phyloP scores from a whole-genome alignment of 2,113 vertebrate genomes.

The Pongo pygmaeus region DNA sequence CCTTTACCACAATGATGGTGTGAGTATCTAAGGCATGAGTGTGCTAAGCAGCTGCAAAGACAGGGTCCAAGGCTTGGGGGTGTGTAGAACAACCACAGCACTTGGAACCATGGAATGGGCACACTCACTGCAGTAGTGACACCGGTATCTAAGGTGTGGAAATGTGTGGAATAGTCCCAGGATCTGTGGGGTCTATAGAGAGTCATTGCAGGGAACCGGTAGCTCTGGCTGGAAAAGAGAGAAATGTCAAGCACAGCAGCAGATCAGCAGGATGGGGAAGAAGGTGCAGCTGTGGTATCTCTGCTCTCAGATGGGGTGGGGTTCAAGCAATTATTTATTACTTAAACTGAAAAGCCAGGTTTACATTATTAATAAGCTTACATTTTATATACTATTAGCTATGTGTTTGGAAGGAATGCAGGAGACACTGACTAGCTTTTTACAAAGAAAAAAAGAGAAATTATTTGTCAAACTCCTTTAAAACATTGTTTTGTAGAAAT shows the following conservation, averaged over 20 bases:
- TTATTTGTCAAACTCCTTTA: constrained; percentile 32
- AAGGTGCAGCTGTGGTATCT: not conserved
- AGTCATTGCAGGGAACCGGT: not conserved
- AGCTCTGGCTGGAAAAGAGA: not conserved
- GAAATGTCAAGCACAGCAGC: not conserved
- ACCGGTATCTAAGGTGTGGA: not conserved
- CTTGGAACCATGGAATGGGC: not conserved
- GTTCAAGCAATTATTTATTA: constrained; percentile 24
- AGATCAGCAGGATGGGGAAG: not conserved
- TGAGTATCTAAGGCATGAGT: not conserved
- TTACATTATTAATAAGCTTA: constrained; percentile 54
- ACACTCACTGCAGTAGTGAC: not conserved
- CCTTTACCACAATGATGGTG: not conserved
- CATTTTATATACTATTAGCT: constrained; percentile 45
- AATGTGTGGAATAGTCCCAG: not conserved
- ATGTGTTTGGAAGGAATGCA: constrained; percentile 41
- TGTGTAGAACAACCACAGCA: not conserved
- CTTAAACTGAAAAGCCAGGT: constrained; percentile 19
- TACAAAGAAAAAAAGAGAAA: constrained; percentile 57
- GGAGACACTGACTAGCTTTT: not conserved
- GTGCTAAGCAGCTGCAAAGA: not conserved
- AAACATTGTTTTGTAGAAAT: constrained; percentile 21
- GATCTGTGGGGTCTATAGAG: not conserved
- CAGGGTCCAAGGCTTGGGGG: not conserved
- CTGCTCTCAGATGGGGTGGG: not conserved